Percentiles rank a stretch among this genome's conserved stretches.
phyloP scores from a whole-genome alignment of 1,140 invertebrate genomes.

The Bombyx mori region DNA sequence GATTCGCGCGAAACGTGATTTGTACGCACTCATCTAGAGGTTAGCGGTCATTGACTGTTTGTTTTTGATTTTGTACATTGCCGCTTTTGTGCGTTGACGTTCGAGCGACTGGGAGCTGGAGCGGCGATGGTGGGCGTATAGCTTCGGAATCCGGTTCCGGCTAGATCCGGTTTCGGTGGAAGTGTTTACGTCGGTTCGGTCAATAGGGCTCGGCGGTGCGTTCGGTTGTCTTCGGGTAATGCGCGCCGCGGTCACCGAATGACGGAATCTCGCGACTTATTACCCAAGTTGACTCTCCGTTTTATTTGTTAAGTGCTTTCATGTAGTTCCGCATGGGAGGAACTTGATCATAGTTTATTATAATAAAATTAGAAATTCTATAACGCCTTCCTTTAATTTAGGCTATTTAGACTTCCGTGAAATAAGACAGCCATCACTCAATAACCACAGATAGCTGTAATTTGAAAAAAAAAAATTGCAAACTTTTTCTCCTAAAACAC shows the following conservation, averaged over 20 bases:
- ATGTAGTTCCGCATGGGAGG: conserved; percentile 27
- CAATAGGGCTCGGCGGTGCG: conserved; percentile 58
- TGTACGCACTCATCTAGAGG: conserved; percentile 66
- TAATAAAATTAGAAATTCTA: too few relatives aligned
- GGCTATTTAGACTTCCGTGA: too few relatives aligned
- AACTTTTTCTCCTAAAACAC: too few relatives aligned
- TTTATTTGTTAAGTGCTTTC: conserved; percentile 57
- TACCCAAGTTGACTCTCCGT: conserved; percentile 26
- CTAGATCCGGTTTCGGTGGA: conserved; percentile 17
- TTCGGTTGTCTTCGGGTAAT: conserved; percentile 56
- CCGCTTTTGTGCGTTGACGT: conserved; percentile 1
- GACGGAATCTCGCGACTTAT: conserved; percentile 59
- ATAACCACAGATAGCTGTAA: too few relatives aligned
- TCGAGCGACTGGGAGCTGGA: neutral
- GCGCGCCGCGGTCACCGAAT: conserved; percentile 20
- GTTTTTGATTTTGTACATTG: conserved; percentile 17
- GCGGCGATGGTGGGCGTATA: conserved; percentile 11
- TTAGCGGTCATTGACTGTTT: conserved; percentile 17
- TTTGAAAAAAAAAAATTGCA: too few relatives aligned
- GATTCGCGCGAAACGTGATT: conserved; percentile 70
- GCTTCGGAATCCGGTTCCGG: conserved; percentile 5
- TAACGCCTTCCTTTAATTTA: too few relatives aligned
- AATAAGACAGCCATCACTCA: too few relatives aligned
- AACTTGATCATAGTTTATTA: too few relatives aligned
- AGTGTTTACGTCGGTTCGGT: conserved; percentile 58